Conservation (phyloP, 2,888 invertebrate genomes). For the Tortrix viridana region DNA sequence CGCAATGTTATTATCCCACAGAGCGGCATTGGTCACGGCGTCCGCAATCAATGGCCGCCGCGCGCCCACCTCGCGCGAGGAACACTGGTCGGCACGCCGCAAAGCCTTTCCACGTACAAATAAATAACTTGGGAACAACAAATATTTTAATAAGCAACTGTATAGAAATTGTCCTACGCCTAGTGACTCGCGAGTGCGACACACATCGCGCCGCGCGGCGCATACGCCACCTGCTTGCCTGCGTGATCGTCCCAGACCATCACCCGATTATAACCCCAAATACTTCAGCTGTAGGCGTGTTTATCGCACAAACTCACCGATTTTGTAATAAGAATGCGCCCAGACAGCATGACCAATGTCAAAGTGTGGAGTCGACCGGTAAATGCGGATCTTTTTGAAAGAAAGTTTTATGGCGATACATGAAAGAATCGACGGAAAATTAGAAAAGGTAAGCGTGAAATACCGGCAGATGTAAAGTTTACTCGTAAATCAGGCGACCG, state of each 20-base stretch:
- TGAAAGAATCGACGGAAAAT: conserved; percentile 74
- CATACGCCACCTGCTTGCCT: conserved; percentile 60
- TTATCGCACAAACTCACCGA: conserved; percentile 41
- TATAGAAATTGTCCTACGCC: conserved; percentile 75
- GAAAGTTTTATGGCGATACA: conserved; percentile 73
- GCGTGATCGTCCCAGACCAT: conserved; percentile 35
- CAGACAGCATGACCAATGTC: conserved; percentile 76
- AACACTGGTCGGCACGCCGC: conserved; percentile 66
- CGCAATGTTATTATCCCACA: conserved; percentile 71
- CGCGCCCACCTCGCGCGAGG: conserved; percentile 51
- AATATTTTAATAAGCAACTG: conserved; percentile 83
- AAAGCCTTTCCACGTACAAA: conserved; percentile 77
- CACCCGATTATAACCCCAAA: conserved; percentile 43
- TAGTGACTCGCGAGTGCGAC: conserved; percentile 64
- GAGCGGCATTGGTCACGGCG: conserved; percentile 73
- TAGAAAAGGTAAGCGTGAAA: conserved; percentile 78
- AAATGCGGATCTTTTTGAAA: conserved; percentile 69
- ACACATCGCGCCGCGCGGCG: conserved; percentile 58
- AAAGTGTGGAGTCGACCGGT: conserved; percentile 62
- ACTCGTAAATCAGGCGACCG: conserved; percentile 55
- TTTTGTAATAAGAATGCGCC: conserved; percentile 52
- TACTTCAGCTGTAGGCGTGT: conserved; percentile 40
- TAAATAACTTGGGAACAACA: conserved; percentile 82
- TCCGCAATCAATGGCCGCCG: conserved; percentile 44
- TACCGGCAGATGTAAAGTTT: conserved; percentile 68